phyloP scores from a whole-genome alignment of 1,140 invertebrate species.

The Penaeus indicus region DNA sequence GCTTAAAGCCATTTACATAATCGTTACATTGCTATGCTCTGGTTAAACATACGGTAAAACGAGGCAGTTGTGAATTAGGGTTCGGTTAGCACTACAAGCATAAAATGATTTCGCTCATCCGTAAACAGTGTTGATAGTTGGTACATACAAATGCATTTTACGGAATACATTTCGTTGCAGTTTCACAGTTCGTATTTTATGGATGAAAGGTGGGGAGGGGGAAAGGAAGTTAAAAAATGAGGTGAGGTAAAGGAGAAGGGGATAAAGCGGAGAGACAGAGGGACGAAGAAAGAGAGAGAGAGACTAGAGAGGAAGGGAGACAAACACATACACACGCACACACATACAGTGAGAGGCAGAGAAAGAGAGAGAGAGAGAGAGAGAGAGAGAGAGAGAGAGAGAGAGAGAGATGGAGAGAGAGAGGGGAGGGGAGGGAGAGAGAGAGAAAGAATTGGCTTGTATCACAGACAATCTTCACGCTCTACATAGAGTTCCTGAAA shows the following conservation, averaged over 20 bases:
- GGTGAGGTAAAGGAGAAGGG: not conserved
- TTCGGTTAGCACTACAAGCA: too few species aligned
- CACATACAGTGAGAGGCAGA: not conserved
- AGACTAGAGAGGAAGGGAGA: not conserved
- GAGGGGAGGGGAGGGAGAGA: not conserved
- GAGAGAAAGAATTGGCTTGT: not conserved
- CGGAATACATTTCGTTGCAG: not conserved
- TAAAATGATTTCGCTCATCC: too few species aligned
- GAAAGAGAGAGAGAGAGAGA: constrained; percentile 14
- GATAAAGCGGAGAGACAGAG: too few species aligned
- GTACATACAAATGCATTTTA: too few species aligned
- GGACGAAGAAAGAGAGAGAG: not conserved
- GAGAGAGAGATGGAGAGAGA: not conserved
- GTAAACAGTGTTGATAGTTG: too few species aligned
- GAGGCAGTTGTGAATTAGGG: too few species aligned
- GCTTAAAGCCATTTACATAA: not conserved
- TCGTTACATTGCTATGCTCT: too few species aligned
- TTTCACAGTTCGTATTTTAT: not conserved
- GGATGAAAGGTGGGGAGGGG: not conserved
- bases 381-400: constrained; percentile 5
- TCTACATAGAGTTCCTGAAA: not conserved
- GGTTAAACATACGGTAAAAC: too few species aligned
- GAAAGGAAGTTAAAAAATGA: not conserved
- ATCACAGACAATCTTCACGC: not conserved
- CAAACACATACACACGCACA: not conserved